A percentile compares a stretch with the other conserved stretches of the same genome.
Conservation (phyloP, 2,797 vertebrate species). For the Microctenopoma stevenorrisi region DNA sequence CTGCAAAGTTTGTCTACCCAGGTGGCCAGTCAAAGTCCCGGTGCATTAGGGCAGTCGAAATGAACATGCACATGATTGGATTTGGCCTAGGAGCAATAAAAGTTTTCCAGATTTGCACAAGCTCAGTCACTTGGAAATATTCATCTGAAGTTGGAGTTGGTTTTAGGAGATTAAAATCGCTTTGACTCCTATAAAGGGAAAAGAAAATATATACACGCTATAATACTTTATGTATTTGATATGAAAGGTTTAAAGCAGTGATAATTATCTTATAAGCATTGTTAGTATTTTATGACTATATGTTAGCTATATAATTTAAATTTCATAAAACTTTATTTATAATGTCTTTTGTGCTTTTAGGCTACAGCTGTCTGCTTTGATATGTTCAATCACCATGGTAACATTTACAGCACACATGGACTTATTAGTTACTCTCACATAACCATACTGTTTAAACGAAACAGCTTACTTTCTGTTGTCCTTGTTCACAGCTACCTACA, state of each 20-base stretch:
- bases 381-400: not conserved
- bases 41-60: conserved; percentile 48
- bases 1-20: conserved; percentile 64
- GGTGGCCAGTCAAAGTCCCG: conserved; percentile 17
- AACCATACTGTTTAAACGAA: not conserved
- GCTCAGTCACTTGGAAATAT: conserved; percentile 29
- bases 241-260: not conserved
- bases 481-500: not conserved
- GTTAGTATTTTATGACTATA: not conserved
- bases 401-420: not conserved
- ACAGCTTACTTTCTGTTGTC: not conserved
- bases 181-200: conserved; percentile 40
- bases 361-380: not conserved
- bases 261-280: not conserved
- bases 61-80: conserved; percentile 62
- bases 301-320: not conserved
- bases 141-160: conserved; percentile 55
- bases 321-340: not conserved
- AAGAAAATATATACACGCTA: not conserved
- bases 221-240: not conserved
- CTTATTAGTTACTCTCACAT: not conserved
- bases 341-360: not conserved
- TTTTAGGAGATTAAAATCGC: conserved; percentile 1
- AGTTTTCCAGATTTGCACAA: conserved; percentile 53
- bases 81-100: conserved; percentile 55